Evolutionary conservation across 2,888 invertebrate genomes (phyloP).

Genomic region (Sesia apiformis): DNA sequence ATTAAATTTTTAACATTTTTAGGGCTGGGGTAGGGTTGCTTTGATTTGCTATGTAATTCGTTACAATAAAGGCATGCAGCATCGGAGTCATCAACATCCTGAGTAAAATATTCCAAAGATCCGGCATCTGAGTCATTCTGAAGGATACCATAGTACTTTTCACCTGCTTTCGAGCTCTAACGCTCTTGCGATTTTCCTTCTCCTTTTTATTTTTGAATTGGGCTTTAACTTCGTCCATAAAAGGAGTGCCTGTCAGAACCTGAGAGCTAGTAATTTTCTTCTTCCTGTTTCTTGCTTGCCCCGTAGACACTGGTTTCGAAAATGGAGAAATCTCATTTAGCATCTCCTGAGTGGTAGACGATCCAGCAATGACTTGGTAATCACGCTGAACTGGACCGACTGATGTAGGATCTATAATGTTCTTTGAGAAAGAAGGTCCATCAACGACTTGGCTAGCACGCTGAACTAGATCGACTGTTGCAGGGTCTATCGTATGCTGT

Average conservation of each 20-base stretch:
- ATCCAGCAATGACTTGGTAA: background rate
- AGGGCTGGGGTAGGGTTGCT: no score
- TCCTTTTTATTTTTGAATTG: slow-evolving; percentile 6
- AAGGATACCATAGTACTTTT: slow-evolving; percentile 2
- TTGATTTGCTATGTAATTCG: slow-evolving; percentile 4
- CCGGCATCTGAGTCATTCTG: slow-evolving; percentile 1
- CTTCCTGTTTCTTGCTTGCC: slow-evolving; percentile 7
- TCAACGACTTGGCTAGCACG: no score
- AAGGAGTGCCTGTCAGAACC: slow-evolving; percentile 8
- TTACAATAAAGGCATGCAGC: slow-evolving; percentile 7
- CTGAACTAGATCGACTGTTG: background rate
- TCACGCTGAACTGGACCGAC: background rate
- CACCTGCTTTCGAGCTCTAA: slow-evolving; percentile 3
- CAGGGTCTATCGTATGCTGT: background rate
- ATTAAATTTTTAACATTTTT: no score
- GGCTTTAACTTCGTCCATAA: slow-evolving; percentile 7
- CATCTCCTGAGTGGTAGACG: slow-evolving; percentile 1
- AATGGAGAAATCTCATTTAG: slow-evolving; percentile 7
- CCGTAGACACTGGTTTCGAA: slow-evolving; percentile 7
- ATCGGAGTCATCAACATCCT: slow-evolving; percentile 3
- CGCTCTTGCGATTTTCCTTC: slow-evolving; percentile 7
- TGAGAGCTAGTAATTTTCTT: slow-evolving; percentile 8
- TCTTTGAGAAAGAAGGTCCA: background rate
- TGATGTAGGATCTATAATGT: background rate
- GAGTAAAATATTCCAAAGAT: background rate